These are phyloP conservation scores for Corythoichthys intestinalis DNA, from an alignment of 2,113 vertebrate species.

Conservation along the genomic window DNA sequence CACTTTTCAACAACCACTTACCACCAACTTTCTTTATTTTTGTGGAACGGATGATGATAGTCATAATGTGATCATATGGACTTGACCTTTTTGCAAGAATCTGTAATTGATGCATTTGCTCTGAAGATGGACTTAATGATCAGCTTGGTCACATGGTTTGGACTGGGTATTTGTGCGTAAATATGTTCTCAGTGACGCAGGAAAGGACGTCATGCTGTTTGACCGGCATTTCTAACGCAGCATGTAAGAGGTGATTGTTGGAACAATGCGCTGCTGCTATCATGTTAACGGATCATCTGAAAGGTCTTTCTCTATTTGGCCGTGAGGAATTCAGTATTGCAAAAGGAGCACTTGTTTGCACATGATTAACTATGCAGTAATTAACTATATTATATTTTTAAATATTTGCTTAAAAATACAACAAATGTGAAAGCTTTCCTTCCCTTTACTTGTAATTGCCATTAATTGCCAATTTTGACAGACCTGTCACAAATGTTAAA, in stretches of 20 bases:
- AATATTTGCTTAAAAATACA: too few species aligned
- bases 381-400: too few species aligned
- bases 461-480: too few species aligned
- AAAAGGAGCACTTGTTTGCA: not conserved
- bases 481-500: too few species aligned
- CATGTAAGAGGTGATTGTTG: not conserved
- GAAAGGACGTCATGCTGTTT: not conserved
- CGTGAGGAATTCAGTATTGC: not conserved
- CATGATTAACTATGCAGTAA: not conserved
- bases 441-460: too few species aligned
- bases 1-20: conserved; percentile 8
- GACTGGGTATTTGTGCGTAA: too few species aligned
- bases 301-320: not conserved
- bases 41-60: not conserved
- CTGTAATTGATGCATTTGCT: too few species aligned
- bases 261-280: not conserved
- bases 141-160: too few species aligned
- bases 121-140: too few species aligned
- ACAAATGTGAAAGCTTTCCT: too few species aligned
- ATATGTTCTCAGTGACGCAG: not conserved
- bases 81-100: too few species aligned
- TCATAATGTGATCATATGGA: too few species aligned
- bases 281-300: not conserved
- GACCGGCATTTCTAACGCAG: not conserved
- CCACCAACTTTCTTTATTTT: not conserved